Conservation (phyloP, 2,888 invertebrate genomes). For the Dexiosoma caninum region DNA sequence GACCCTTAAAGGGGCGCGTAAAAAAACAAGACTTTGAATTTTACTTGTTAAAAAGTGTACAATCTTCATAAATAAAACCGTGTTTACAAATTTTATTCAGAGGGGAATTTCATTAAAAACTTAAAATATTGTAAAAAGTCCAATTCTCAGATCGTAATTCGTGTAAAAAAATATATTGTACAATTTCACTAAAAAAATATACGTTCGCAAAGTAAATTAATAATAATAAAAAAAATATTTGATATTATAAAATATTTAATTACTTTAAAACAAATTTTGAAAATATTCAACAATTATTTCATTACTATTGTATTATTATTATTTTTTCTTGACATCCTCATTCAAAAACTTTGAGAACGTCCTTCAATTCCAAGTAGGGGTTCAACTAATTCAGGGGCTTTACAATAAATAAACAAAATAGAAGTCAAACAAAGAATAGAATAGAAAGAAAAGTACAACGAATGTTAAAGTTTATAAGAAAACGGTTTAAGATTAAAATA, state of each 20-base stretch:
- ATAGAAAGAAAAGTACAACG: conserved; percentile 33
- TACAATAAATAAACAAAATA: conserved; percentile 42
- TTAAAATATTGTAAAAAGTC: conserved; percentile 14
- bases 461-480: conserved; percentile 44
- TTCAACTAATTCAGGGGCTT: conserved; percentile 65
- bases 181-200: conserved; percentile 4
- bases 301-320: no score
- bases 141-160: conserved; percentile 31
- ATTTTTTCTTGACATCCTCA: conserved; percentile 52
- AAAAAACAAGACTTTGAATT: no score
- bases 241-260: conserved; percentile 7
- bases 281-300: conserved; percentile 48
- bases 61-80: conserved; percentile 8
- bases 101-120: background rate
- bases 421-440: conserved; percentile 40
- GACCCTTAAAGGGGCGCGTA: no score
- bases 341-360: conserved; percentile 66
- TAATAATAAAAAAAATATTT: conserved; percentile 15
- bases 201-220: conserved; percentile 49
- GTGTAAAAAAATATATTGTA: conserved; percentile 26
- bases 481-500: conserved; percentile 18
- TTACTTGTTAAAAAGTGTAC: no score
- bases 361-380: conserved; percentile 64
- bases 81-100: conserved; percentile 32
- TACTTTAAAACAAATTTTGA: conserved; percentile 22